Percentiles rank a stretch among this genome's conserved stretches.
Evolutionary conservation across 2,888 invertebrate genomes (phyloP).

Genomic region (Omphaloscelis lunosa): DNA sequence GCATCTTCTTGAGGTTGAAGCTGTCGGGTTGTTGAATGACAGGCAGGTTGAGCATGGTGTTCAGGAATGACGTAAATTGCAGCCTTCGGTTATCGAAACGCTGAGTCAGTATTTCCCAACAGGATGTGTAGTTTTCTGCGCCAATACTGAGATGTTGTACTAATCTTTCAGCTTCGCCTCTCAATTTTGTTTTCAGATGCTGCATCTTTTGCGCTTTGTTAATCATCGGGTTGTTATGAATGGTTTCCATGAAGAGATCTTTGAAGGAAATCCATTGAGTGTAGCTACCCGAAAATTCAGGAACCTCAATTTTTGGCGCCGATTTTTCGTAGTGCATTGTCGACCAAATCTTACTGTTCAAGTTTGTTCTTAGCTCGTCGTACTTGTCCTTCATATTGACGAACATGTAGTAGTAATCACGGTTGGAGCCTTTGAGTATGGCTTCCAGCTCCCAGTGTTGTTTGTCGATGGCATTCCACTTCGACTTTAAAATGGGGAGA

Average conservation of each 20-base stretch:
- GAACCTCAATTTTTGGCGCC: conserved; percentile 8
- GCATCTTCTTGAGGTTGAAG: conserved; percentile 17
- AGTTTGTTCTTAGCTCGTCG: neutral
- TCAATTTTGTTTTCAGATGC: conserved; percentile 8
- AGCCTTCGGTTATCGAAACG: too few relatives aligned
- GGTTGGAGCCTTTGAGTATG: conserved; percentile 5
- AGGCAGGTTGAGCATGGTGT: neutral
- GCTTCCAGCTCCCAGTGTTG: conserved; percentile 30
- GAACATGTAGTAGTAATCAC: neutral
- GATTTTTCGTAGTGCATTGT: neutral
- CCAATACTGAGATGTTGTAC: too few relatives aligned
- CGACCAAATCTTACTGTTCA: neutral
- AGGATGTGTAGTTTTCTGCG: too few relatives aligned
- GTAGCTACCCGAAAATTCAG: conserved; percentile 8
- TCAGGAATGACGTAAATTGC: too few relatives aligned
- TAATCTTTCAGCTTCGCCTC: conserved; percentile 10
- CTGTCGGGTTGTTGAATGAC: neutral
- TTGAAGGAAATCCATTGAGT: conserved; percentile 17
- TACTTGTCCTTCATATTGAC: neutral
- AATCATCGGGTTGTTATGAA: conserved; percentile 9
- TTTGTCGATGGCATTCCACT: conserved; percentile 16
- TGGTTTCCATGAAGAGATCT: conserved; percentile 16
- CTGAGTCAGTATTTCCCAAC: too few relatives aligned
- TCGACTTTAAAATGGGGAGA: conserved; percentile 11
- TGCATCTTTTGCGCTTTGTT: conserved; percentile 22